Conservation (phyloP, 2,888 invertebrate genomes). For the Cancer borealis region DNA sequence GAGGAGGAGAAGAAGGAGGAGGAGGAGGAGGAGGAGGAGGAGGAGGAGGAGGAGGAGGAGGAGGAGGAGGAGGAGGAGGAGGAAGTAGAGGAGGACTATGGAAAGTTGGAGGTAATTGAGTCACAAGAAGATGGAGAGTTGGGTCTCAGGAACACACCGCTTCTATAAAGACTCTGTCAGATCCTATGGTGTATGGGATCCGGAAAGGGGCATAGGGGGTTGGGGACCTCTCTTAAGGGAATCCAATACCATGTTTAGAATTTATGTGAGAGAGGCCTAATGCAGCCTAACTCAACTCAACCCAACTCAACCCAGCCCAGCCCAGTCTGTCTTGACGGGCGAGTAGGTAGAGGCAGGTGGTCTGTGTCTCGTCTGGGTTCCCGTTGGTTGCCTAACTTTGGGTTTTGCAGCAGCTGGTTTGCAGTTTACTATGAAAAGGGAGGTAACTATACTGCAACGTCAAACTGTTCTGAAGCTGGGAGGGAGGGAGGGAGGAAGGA, state of each 20-base stretch:
- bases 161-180: constrained; percentile 25
- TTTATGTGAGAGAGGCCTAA: background rate
- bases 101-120: constrained; percentile 6
- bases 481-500: background rate
- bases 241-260: background rate
- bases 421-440: background rate
- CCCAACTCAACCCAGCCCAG: background rate
- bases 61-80: background rate
- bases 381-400: background rate
- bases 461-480: background rate
- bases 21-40: background rate
- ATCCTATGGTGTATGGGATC: background rate
- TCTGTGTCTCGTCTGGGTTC: background rate
- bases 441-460: background rate
- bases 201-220: background rate
- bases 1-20: background rate
- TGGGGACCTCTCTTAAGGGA: background rate
- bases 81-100: background rate
- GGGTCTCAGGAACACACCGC: background rate
- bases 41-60: background rate
- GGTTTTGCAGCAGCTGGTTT: background rate
- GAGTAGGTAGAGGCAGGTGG: background rate
- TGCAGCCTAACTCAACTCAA: too few relatives aligned
- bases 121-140: background rate
- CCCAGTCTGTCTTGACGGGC: background rate